phyloP scores from a whole-genome alignment of 2,797 vertebrate genomes.

The Brotula barbata region DNA sequence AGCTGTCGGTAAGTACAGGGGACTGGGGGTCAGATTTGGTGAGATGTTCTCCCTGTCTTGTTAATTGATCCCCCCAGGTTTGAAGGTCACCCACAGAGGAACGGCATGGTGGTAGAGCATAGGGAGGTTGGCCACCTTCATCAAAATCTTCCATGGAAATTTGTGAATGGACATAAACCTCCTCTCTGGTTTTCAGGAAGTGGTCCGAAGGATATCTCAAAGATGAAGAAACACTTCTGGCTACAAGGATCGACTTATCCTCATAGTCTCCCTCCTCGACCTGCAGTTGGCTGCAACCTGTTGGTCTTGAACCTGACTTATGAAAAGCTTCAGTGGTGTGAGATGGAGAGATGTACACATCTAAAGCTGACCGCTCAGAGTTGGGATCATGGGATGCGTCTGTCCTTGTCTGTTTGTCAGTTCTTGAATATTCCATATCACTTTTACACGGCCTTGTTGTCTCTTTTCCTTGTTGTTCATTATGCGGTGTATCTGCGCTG shows the following conservation, averaged over 20 bases:
- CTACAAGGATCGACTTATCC: slow-evolving; percentile 43
- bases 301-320: slow-evolving; percentile 50
- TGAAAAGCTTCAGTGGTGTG: slow-evolving; percentile 45
- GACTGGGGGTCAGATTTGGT: slow-evolving; percentile 62
- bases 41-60: slow-evolving; percentile 37
- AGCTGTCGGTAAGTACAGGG: slow-evolving; percentile 62
- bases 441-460: neutral
- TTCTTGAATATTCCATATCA: neutral
- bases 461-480: slow-evolving; percentile 8
- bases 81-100: slow-evolving; percentile 67
- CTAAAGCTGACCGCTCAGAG: neutral
- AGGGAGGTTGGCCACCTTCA: slow-evolving; percentile 67
- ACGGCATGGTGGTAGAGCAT: slow-evolving; percentile 39
- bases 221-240: slow-evolving; percentile 66
- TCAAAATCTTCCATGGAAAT: slow-evolving; percentile 80
- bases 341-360: neutral
- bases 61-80: slow-evolving; percentile 61
- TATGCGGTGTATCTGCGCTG: slow-evolving; percentile 21
- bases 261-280: slow-evolving; percentile 50
- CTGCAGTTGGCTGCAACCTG: slow-evolving; percentile 26
- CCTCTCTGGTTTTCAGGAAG: slow-evolving; percentile 76
- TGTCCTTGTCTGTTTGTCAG: neutral
- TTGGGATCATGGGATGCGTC: neutral
- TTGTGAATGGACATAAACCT: slow-evolving; percentile 77
- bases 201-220: slow-evolving; percentile 71